Evolutionary conservation across 2,888 invertebrate species (phyloP), one percentile per base, ranked within the genome.

Genomic region (Drosophila anomelani): DNA sequence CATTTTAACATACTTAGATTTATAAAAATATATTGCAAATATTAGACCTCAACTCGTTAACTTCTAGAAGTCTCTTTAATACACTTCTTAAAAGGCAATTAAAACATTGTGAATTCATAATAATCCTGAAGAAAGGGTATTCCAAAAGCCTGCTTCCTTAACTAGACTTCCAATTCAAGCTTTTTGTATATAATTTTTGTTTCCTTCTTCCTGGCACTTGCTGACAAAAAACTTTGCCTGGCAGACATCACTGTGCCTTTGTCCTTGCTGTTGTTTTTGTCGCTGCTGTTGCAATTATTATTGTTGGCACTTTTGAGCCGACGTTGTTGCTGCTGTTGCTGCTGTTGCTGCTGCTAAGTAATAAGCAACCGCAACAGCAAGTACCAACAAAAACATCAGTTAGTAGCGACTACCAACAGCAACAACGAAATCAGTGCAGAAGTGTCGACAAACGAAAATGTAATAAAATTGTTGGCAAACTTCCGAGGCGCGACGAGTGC

Each of bases 391-490:
- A 10, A 54, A 56, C 56, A 74, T 61, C 56, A 69, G 56, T 49
- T 54, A 60, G 43, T n/a, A 20, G 34, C 39, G 46, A 38, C 51
- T 20, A 51, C 34, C 34, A 51, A 51, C 51, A 51, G 63, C 53
- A 56, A 44, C 54, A 67, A 38, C 54, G 41, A 47, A 57, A 77
- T 64, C 61, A 66, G 44, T 59, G 70, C 78, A 84, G 78, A 80
- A 86, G 80, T 80, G 81, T 85, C 82, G 82, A 83, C 81, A 80
- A 75, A 67, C 80, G 79, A 86, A 86, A 85, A 85, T 84, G 87
- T 86, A 85, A 86, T 85, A 85, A 86, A 80, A 86, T 85, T 87
- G 82, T 86, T 82, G 85, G 79, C 85, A 81, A 83, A 72, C 73
- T 73, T 73, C 72, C 72, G 74, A 66, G 39, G 46, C 64, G 64